Base-by-base conservation (phyloP, 2,113 vertebrate genomes). In the Todiramphus chloris region DNA sequence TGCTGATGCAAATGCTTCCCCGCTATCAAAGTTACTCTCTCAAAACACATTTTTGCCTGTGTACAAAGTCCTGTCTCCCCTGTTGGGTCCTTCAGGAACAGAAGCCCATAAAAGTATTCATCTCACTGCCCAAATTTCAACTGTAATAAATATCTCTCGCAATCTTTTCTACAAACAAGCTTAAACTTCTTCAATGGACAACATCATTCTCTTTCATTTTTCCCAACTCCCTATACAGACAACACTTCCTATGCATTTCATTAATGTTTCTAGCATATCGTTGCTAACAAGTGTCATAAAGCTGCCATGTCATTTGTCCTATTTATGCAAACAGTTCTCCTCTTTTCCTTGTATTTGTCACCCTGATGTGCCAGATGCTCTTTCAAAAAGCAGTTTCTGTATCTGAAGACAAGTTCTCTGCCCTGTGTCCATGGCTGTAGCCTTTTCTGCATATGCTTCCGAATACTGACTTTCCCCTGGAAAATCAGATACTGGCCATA, bases 1-100 rank as follows among this genome's bases (percentile, higher is more conserved):
- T 60, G 72, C 56, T 90, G 89, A 92, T 96, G 87, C 51, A 86
- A 95, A 96, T 68, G 81, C 62, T 68, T 95, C 35, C n/a, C 67
- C 69, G 60, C 25, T 76, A 59, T 75, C 83, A 79, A 94, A 95
- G 50, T 75, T 55, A 35, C 35, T 68, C n/a, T 77, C 35, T 64
- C 73, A 92, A 92, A 95, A 78, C 31, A n/a, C 5, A 30, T 51
- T 56, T 88, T 76, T 70, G 37, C 67, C 39, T 66, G 16, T 77
- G 27, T 46, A 63, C 16, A 43, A 89, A 68, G 21, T 58, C 28
- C 30, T 83, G 74, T 56, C 9, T 4, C 4, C 15, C 15, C 62
- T 30, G 0, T 35, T 58, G 70, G 19, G 28, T 74, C 13, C 51
- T 58, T 59, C 83, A 86, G 44, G 11, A 89, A 39, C 15, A 80